Percentiles rank a stretch among this genome's conserved stretches.
These are phyloP conservation scores for Apamea anceps DNA, from an alignment of 2,888 invertebrate genomes.

Conservation along the genomic window DNA sequence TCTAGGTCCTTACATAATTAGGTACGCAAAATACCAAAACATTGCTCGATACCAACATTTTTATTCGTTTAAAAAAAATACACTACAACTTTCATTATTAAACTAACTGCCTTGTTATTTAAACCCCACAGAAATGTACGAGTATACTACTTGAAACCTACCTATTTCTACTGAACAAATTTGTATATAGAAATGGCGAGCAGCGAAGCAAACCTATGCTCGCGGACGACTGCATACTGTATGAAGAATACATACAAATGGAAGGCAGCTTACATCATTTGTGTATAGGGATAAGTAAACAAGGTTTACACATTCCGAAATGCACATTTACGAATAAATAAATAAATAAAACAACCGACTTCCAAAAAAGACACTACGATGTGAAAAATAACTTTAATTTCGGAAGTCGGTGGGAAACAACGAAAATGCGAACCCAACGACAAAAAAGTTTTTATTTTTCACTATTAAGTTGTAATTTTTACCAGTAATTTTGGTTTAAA, in stretches of 20 bases:
- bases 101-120: not conserved
- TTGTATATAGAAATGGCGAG: conserved; percentile 6
- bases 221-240: conserved; percentile 4
- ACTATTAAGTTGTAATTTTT: too few relatives aligned
- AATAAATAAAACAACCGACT: too few relatives aligned
- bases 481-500: too few relatives aligned
- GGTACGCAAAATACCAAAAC: too few relatives aligned
- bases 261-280: not conserved
- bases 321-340: not conserved
- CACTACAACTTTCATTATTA: not conserved
- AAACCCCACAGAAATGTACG: not conserved
- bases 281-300: not conserved
- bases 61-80: too few relatives aligned
- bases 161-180: conserved; percentile 11
- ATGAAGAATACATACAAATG: conserved; percentile 36
- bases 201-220: conserved; percentile 22
- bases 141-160: not conserved
- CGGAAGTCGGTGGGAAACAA: too few relatives aligned
- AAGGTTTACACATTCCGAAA: not conserved
- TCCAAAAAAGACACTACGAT: too few relatives aligned
- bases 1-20: too few relatives aligned
- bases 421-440: too few relatives aligned
- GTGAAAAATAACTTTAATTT: too few relatives aligned
- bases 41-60: too few relatives aligned
- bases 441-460: too few relatives aligned